Conservation (phyloP, 2,113 vertebrate genomes). For the Otolemur garnettii region DNA sequence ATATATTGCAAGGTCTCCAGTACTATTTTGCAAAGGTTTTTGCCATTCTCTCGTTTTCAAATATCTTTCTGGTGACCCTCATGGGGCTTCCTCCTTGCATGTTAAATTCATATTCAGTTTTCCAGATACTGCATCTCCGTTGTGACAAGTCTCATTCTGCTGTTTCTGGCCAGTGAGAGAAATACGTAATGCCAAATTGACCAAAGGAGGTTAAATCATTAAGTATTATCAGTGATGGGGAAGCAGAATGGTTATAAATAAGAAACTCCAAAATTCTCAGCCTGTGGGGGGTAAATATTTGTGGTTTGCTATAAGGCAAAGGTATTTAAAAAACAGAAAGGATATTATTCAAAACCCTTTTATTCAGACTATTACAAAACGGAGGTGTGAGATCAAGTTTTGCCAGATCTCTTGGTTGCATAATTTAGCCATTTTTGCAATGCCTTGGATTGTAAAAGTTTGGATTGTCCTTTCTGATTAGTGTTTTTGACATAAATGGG, state of each 20-base stretch:
- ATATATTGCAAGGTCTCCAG: not conserved
- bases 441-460: not conserved
- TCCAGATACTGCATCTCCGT: not conserved
- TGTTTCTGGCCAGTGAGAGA: not conserved
- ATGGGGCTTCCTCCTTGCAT: not conserved
- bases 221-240: not conserved
- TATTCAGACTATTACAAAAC: not conserved
- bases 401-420: not conserved
- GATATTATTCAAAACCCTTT: not conserved
- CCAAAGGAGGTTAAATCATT: constrained; percentile 29
- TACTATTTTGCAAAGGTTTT: constrained; percentile 29
- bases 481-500: not conserved
- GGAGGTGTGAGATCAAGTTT: not conserved
- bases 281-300: not conserved
- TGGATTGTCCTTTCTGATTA: not conserved
- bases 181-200: not conserved
- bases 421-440: not conserved
- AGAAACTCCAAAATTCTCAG: not conserved
- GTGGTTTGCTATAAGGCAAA: not conserved
- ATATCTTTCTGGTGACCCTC: not conserved
- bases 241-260: not conserved
- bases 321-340: constrained; percentile 43
- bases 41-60: constrained; percentile 4
- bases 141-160: not conserved
- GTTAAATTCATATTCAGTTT: not conserved